Conservation (phyloP, 1,140 invertebrate genomes). For the Cydia pomonella region DNA sequence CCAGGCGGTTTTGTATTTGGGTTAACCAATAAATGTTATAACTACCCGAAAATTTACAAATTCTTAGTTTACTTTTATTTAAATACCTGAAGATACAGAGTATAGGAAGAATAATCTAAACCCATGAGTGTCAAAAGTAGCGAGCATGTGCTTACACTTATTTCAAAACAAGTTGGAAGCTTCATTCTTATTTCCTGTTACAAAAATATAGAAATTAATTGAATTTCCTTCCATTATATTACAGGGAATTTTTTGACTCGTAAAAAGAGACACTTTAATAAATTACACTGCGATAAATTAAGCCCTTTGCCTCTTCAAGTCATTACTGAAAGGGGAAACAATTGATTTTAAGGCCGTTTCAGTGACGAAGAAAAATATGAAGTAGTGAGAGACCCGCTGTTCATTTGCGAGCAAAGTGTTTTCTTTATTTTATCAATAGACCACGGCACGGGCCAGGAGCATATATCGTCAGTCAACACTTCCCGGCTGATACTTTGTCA, state of each 20-base stretch:
- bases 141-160: too few species aligned
- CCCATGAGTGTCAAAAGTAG: too few species aligned
- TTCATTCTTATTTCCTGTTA: background rate
- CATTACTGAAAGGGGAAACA: slow-evolving; percentile 2
- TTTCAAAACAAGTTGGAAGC: too few species aligned
- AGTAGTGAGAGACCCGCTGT: background rate
- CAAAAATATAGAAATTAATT: background rate
- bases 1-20: too few species aligned
- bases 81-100: too few species aligned
- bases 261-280: slow-evolving; percentile 6
- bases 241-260: slow-evolving; percentile 1
- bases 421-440: background rate
- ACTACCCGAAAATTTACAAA: too few species aligned
- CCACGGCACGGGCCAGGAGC: too few species aligned
- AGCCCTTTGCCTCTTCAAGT: background rate
- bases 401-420: background rate
- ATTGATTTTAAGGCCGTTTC: background rate
- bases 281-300: background rate
- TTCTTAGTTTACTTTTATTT: too few species aligned
- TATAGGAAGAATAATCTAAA: too few species aligned
- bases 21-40: too few species aligned
- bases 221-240: background rate
- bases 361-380: background rate
- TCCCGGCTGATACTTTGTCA: too few species aligned
- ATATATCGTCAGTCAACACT: too few species aligned